phyloP scores from a whole-genome alignment of 2,113 vertebrate species.

The Chaenocephalus aceratus region DNA sequence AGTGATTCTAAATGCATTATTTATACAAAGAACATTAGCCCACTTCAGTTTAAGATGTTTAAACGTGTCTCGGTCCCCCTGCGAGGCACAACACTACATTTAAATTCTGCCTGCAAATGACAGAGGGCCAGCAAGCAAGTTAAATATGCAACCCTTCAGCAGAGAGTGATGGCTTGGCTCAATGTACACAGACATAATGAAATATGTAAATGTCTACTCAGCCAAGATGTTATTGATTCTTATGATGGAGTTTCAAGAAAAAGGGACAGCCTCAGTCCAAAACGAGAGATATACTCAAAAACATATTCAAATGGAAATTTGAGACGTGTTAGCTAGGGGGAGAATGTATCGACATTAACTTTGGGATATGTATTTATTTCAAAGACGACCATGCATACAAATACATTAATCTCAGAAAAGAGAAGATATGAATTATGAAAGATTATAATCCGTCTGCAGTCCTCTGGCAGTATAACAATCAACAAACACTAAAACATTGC shows the following conservation, averaged over 20 bases:
- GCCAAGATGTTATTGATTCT: constrained; percentile 13
- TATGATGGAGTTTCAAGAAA: neutral
- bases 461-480: too few relatives aligned
- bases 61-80: neutral
- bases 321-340: too few relatives aligned
- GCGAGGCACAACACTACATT: constrained; percentile 18
- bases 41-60: constrained; percentile 17
- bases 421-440: too few relatives aligned
- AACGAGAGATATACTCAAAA: constrained; percentile 8
- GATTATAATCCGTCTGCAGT: too few relatives aligned
- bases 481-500: too few relatives aligned
- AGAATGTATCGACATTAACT: too few relatives aligned
- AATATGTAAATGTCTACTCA: constrained; percentile 5
- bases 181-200: constrained; percentile 5
- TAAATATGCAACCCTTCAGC: constrained; percentile 32
- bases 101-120: constrained; percentile 33
- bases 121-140: neutral
- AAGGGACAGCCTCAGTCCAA: neutral
- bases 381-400: too few relatives aligned
- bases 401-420: too few relatives aligned
- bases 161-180: constrained; percentile 18
- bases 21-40: constrained; percentile 10
- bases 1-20: neutral
- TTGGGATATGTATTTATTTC: too few relatives aligned
- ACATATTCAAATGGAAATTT: too few relatives aligned